Evolutionary conservation across 2,113 vertebrate species (phyloP).

Genomic region (Percopsis transmontana): DNA sequence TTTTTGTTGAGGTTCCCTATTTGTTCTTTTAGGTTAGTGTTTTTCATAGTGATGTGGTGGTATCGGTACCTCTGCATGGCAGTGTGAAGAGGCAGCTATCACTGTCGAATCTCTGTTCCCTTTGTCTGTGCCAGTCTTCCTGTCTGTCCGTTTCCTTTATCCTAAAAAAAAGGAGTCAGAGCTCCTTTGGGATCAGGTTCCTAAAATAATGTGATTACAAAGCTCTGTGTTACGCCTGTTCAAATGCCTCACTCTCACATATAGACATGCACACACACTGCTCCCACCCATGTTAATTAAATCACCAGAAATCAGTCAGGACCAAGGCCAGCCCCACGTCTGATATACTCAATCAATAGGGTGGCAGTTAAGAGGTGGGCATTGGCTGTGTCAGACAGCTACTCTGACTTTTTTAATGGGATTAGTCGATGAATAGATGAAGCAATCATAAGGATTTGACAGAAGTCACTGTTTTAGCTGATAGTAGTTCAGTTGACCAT

Average conservation of each 20-base stretch:
- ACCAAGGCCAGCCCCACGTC: slow-evolving; percentile 37
- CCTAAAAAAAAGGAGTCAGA: slow-evolving; percentile 43
- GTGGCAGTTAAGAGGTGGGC: slow-evolving; percentile 36
- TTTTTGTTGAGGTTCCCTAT: neutral
- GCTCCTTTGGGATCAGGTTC: slow-evolving; percentile 27
- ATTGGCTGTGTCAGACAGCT: neutral
- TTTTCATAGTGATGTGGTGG: slow-evolving; percentile 3
- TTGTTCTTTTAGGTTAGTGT: slow-evolving; percentile 5
- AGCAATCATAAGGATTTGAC: neutral
- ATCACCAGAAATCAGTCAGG: slow-evolving; percentile 51
- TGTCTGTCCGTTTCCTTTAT: slow-evolving; percentile 29
- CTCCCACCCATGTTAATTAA: slow-evolving; percentile 60
- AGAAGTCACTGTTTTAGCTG: neutral
- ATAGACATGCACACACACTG: slow-evolving; percentile 20
- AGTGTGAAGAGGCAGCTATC: slow-evolving; percentile 11
- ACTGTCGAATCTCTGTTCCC: slow-evolving; percentile 23
- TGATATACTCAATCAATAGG: slow-evolving; percentile 45
- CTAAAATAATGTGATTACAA: slow-evolving; percentile 64
- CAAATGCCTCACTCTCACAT: slow-evolving; percentile 24
- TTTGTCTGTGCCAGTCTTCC: slow-evolving; percentile 53
- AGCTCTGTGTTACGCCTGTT: slow-evolving; percentile 43
- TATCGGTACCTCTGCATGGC: slow-evolving; percentile 24
- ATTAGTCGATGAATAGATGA: neutral
- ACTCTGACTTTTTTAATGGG: slow-evolving; percentile 3
- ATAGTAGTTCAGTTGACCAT: neutral